Evolutionary conservation across 2,113 vertebrate species (phyloP).

Genomic region (Cyphomyrus plagiostoma): DNA sequence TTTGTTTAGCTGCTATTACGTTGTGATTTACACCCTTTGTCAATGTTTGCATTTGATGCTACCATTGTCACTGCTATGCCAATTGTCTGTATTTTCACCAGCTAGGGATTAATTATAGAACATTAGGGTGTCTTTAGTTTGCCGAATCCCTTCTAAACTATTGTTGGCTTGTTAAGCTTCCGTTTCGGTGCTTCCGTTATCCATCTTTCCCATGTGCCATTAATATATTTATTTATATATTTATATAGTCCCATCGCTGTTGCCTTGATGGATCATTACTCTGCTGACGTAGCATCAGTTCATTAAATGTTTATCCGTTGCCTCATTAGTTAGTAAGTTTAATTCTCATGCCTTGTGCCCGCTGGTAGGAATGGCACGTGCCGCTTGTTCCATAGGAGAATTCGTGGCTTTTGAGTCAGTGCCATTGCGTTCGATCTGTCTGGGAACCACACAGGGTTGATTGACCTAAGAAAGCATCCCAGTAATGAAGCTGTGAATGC

Average conservation of each 20-base stretch:
- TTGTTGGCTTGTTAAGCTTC: background rate
- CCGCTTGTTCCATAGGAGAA: background rate
- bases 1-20: background rate
- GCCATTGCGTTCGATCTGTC: background rate
- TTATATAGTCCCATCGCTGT: background rate
- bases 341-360: background rate
- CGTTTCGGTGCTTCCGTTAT: background rate
- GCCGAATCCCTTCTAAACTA: background rate
- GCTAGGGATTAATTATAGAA: background rate
- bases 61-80: background rate
- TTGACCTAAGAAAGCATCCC: background rate
- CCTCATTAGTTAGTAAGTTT: slow-evolving; percentile 3
- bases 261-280: background rate
- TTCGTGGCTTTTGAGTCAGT: background rate
- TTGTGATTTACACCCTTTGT: background rate
- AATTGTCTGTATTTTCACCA: background rate
- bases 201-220: background rate
- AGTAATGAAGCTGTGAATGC: background rate
- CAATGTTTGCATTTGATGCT: background rate
- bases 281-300: background rate
- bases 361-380: background rate
- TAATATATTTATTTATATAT: background rate
- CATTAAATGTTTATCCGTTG: background rate
- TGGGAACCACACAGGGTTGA: background rate
- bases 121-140: background rate